A percentile compares a stretch with the other conserved stretches of the same genome.
phyloP scores from a whole-genome alignment of 2,797 vertebrate genomes.

The Phoeniculus purpureus region DNA sequence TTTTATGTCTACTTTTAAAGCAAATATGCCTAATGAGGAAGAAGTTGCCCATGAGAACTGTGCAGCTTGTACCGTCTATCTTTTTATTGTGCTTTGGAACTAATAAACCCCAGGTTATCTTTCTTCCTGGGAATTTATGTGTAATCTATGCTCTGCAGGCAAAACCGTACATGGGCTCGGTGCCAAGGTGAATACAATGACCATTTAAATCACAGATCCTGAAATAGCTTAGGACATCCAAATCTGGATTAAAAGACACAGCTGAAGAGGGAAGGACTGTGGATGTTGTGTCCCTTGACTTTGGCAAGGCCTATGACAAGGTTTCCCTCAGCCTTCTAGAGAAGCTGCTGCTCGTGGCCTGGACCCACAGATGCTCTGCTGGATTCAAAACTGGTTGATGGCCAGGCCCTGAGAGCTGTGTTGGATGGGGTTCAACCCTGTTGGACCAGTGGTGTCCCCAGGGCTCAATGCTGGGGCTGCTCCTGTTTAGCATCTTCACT shows the following conservation, averaged over 20 bases:
- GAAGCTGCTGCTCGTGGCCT: too few species aligned
- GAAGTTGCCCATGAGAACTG: neutral
- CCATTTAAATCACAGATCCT: neutral
- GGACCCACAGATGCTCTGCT: too few species aligned
- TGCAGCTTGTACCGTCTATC: neutral
- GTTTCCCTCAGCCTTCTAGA: too few species aligned
- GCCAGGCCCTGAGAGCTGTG: too few species aligned
- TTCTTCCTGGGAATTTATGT: neutral
- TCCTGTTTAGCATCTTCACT: too few species aligned
- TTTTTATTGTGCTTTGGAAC: conserved; percentile 37
- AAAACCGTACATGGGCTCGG: neutral
- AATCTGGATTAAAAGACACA: neutral
- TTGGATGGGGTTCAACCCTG: too few species aligned
- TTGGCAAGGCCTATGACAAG: too few species aligned
- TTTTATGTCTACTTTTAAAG: neutral
- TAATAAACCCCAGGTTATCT: conserved; percentile 17
- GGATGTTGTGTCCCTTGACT: too few species aligned
- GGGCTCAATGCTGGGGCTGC: too few species aligned
- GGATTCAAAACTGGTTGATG: too few species aligned
- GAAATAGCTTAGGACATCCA: neutral
- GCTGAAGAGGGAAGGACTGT: neutral
- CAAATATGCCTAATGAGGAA: neutral
- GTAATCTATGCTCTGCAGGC: neutral
- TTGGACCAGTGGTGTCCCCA: too few species aligned
- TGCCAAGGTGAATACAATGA: neutral